Base-by-base conservation (phyloP, 1,140 invertebrate species). In the Gryon sp. region DNA sequence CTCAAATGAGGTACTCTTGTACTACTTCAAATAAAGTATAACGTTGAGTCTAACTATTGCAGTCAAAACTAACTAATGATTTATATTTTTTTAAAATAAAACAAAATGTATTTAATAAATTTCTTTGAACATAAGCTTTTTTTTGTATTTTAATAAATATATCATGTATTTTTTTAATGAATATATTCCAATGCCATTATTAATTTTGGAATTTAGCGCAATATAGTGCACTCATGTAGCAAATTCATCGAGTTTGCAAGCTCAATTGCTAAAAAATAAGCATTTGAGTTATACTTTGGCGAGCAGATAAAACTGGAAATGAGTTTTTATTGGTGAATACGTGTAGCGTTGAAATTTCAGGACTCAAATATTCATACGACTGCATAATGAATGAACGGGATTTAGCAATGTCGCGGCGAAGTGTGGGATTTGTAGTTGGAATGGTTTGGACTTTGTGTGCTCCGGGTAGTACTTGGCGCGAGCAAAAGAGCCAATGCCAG, bases 311-410 rank as follows among this genome's bases (percentile, higher is more conserved):
- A 45, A 45, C 52, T 15, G 34, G 40, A 41, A 79, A 72, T 59
- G 62, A 66, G 68, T 68, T 68, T 76, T 72, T 62, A 68, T 63
- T 70, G 60, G 62, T 36, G 63, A 70, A 68, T 66, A 62, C 53
- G 62, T 74, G 52, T 75, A 50, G 40, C 32, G 40, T 38, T 62
- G 66, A 76, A 79, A n/a, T n/a, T 76, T 80, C 60, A 36, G 36
- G 59, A 18, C 74, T 83, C 62, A 82, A 82, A 82, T 84, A 83
- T 82, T 83, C 80, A 83, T 82, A 83, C 62, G 68, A 80, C 55
- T 82, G 76, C 76, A 83, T 83, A 84, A 83, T 78, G 72, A 84
- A 84, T 80, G 76, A 80, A 70, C 66, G 55, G 66, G 76, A 72
- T 82, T 73, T 73, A 63, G 62, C 48, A 30, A 48, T 63, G 68